Base-by-base conservation (phyloP, 1,140 invertebrate species). In the Mylabris phalerata region DNA sequence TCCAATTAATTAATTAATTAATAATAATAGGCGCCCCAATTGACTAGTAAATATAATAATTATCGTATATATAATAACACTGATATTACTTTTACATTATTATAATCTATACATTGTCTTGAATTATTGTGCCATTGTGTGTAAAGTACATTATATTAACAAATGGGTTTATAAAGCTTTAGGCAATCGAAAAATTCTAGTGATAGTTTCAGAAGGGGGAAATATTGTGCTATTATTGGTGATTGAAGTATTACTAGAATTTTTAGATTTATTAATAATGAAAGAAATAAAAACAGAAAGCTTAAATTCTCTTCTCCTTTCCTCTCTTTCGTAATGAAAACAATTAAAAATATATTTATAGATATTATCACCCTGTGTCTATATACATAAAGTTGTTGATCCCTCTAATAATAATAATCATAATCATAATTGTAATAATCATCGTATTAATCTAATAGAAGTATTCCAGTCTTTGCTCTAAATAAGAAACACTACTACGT, bases 311-410 rank as follows among this genome's bases (percentile, higher is more conserved):
- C 13, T 13, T 13, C 13, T 13, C 1, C 13, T 13, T 13, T 13
- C 13, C 13, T 13, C 13, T 13, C 7, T 32, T 32, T 7, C 32
- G 32, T 32, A 32, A 19, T 19, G 19, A 19, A 32, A 32, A 32
- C 32, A 32, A 32, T 43, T 41, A 59, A 61, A 47, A 54, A 62
- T 60, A 59, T 60, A 19, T 19, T 19, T 19, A 54, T 60, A 65
- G 40, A 66, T 40, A 50, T 46, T 70, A 70, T 71, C 69, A 71
- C 69, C 69, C 69, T 71, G 69, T 71, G 62, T 71, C 60, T 71
- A 71, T 71, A 57, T 71, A 71, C 67, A 71, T 60, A 62, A 62
- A 67, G 32, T 32, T 60, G 61, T 68, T 67, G 65, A 67, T 68
- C 66, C 66, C 64, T 60, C 63, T 60, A 42, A 64, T 61, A 55